phyloP scores from a whole-genome alignment of 2,113 vertebrate species.

The Corythoichthys intestinalis region DNA sequence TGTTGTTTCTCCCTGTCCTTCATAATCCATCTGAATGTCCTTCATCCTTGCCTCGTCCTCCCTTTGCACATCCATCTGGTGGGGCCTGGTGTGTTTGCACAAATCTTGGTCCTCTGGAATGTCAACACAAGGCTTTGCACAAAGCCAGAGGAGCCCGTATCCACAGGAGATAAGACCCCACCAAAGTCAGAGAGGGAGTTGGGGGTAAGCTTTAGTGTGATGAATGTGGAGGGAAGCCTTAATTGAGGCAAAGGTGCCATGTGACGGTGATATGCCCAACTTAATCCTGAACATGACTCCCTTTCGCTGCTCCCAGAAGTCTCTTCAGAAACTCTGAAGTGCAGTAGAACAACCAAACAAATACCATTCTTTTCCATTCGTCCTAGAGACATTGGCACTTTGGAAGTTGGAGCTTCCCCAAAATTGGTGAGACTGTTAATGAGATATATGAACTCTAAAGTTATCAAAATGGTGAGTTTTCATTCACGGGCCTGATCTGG shows the following conservation, averaged over 20 bases:
- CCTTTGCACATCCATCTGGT: constrained; percentile 56
- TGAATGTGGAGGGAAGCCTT: constrained; percentile 37
- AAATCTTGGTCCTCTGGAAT: constrained; percentile 72
- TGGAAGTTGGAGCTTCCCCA: too few species aligned
- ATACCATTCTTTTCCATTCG: too few species aligned
- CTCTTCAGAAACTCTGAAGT: constrained; percentile 5
- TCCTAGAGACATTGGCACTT: too few species aligned
- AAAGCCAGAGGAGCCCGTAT: constrained; percentile 60
- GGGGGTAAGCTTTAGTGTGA: constrained; percentile 19
- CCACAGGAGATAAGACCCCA: constrained; percentile 63
- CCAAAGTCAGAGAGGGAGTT: constrained; percentile 17
- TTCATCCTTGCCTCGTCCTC: constrained; percentile 40
- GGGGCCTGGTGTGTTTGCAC: constrained; percentile 68
- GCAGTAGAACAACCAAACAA: background rate
- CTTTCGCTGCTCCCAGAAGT: constrained; percentile 12
- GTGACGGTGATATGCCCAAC: constrained; percentile 25
- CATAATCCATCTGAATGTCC: constrained; percentile 36
- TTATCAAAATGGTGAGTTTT: too few species aligned
- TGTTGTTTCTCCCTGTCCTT: constrained; percentile 33
- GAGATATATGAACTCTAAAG: too few species aligned
- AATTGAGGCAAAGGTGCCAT: constrained; percentile 48
- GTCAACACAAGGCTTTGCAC: constrained; percentile 72
- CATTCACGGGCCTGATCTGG: too few species aligned
- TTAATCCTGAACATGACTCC: constrained; percentile 27
- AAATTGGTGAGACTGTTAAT: too few species aligned